Conservation (phyloP, 2,888 invertebrate genomes). For the Boloria selene region DNA sequence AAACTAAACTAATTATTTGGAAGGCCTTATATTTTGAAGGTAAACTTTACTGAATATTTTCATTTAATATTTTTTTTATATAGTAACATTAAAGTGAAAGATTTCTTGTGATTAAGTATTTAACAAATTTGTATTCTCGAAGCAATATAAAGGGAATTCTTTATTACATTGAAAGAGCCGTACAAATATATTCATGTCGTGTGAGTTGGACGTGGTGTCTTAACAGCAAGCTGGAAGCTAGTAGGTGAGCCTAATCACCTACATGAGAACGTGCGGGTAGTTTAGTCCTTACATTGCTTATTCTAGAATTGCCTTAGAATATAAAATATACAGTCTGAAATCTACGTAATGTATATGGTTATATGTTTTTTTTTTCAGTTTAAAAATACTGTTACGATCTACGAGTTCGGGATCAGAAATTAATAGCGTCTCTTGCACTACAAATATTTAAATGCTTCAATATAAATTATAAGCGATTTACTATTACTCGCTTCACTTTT, state of each 20-base stretch:
- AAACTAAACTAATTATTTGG: background rate
- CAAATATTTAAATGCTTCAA: too few relatives aligned
- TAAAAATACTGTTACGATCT: too few relatives aligned
- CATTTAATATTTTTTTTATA: too few relatives aligned
- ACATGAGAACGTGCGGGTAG: conserved; percentile 10
- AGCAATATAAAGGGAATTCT: conserved; percentile 16
- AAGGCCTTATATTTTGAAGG: background rate
- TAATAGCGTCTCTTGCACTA: too few relatives aligned
- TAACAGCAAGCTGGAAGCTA: conserved; percentile 23
- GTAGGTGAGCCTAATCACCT: conserved; percentile 21
- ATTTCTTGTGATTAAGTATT: background rate
- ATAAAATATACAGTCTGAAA: too few relatives aligned
- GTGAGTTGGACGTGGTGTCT: conserved; percentile 37
- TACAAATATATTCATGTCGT: conserved; percentile 37
- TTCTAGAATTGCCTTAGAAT: background rate
- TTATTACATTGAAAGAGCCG: conserved; percentile 10
- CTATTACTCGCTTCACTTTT: too few relatives aligned
- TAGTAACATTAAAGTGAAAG: too few relatives aligned
- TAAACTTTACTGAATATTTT: background rate
- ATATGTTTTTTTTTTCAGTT: too few relatives aligned
- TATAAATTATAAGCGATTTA: too few relatives aligned
- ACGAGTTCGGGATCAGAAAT: too few relatives aligned
- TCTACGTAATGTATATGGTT: too few relatives aligned
- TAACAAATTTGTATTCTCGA: conserved; percentile 10
- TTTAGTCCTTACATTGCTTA: background rate